phyloP scores from a whole-genome alignment of 2,113 vertebrate genomes.

The Lontra canadensis region DNA sequence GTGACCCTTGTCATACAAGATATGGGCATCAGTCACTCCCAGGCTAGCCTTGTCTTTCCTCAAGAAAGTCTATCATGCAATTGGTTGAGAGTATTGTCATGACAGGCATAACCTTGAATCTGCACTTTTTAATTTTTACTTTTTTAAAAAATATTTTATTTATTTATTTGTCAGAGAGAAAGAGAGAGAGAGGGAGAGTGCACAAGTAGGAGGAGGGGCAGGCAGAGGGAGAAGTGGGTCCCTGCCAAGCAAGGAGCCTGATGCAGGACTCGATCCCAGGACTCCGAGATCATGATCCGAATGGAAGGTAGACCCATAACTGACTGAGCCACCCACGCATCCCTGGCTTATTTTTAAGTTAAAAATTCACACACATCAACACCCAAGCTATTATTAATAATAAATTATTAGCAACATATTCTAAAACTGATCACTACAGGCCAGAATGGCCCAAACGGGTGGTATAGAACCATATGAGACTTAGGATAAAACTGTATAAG shows the following conservation, averaged over 20 bases:
- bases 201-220: no score
- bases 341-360: conserved; percentile 22
- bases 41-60: not conserved
- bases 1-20: not conserved
- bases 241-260: not conserved
- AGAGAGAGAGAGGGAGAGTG: no score
- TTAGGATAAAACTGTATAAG: not conserved
- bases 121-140: not conserved
- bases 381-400: not conserved
- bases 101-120: conserved; percentile 10
- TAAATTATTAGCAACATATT: not conserved
- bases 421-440: not conserved
- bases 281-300: no score
- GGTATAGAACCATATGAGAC: not conserved
- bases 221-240: no score
- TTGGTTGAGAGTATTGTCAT: not conserved
- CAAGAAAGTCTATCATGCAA: not conserved
- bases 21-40: not conserved
- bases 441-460: not conserved
- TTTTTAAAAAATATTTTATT: not conserved
- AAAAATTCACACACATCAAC: not conserved
- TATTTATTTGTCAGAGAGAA: not conserved
- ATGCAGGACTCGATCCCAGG: not conserved
- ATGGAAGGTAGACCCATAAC: not conserved
- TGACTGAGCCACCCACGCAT: not conserved